Conservation (phyloP, 1,140 invertebrate species). For the Drosophila kepulauana region DNA sequence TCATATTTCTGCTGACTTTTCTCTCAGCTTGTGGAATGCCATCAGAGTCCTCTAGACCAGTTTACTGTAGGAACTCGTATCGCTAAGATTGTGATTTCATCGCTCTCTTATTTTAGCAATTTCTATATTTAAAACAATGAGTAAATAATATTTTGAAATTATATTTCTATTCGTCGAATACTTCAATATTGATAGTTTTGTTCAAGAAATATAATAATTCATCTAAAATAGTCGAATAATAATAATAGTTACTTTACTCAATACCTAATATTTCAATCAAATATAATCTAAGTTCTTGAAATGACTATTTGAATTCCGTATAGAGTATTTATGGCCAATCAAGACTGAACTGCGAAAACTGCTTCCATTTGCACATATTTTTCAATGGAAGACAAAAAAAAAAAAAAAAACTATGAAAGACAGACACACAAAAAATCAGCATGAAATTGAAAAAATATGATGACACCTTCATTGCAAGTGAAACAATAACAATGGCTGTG, state of each 20-base stretch:
- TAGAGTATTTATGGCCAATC: too few relatives aligned
- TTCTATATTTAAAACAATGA: not conserved
- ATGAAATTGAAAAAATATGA: conserved; percentile 80
- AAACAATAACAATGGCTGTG: conserved; percentile 59
- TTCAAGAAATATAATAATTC: too few relatives aligned
- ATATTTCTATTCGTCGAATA: too few relatives aligned
- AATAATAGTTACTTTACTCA: too few relatives aligned
- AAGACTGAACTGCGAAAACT: conserved; percentile 1
- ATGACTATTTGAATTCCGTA: too few relatives aligned
- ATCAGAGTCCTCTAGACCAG: conserved; percentile 20
- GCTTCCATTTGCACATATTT: conserved; percentile 51
- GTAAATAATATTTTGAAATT: too few relatives aligned
- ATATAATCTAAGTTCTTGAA: too few relatives aligned
- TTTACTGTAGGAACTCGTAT: not conserved
- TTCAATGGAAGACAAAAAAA: conserved; percentile 31
- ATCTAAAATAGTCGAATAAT: too few relatives aligned
- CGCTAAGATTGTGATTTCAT: not conserved
- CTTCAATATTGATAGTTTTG: too few relatives aligned
- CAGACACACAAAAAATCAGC: conserved; percentile 46
- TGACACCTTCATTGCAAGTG: conserved; percentile 77
- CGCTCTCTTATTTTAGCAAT: not conserved
- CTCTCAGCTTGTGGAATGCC: conserved; percentile 21
- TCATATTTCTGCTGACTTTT: conserved; percentile 76
- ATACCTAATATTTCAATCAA: too few relatives aligned
- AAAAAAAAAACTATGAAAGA: not conserved